These are phyloP conservation scores for Semicossyphus pulcher DNA, from an alignment of 2,113 vertebrate species.

Conservation along the genomic window DNA sequence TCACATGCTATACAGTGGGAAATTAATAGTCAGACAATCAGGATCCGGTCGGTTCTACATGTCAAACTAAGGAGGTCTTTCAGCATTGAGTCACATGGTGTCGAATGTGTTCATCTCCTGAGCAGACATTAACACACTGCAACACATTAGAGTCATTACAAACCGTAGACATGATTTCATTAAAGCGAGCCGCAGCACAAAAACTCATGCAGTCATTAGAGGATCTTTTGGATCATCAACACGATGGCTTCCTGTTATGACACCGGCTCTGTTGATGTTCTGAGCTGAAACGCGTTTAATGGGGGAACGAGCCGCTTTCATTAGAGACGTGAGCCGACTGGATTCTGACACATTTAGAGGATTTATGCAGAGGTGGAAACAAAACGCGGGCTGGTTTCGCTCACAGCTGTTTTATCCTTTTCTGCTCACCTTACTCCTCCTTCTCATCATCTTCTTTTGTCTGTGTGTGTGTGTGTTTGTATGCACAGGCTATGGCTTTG, in stretches of 20 bases:
- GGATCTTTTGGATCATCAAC: constrained; percentile 32
- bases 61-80: neutral
- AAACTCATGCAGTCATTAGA: constrained; percentile 21
- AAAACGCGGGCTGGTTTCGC: constrained; percentile 18
- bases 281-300: constrained; percentile 56
- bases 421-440: neutral
- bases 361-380: constrained; percentile 44
- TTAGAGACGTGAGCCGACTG: constrained; percentile 52
- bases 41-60: neutral
- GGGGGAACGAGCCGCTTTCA: constrained; percentile 30
- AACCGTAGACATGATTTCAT: neutral
- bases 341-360: constrained; percentile 52
- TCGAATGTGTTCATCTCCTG: neutral
- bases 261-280: constrained; percentile 42
- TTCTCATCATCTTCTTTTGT: constrained; percentile 1
- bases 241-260: constrained; percentile 42
- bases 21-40: constrained; percentile 22
- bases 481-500: constrained; percentile 95
- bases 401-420: neutral
- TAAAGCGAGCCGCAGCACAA: constrained; percentile 2
- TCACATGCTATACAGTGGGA: constrained; percentile 4
- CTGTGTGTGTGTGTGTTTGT: constrained; percentile 31
- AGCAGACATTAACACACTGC: neutral
- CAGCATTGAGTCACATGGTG: neutral
- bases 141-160: constrained; percentile 11